Evolutionary conservation across 92 coral and sea anemone genomes (phyloP).

Genomic region (Blastomussa wellsi): DNA sequence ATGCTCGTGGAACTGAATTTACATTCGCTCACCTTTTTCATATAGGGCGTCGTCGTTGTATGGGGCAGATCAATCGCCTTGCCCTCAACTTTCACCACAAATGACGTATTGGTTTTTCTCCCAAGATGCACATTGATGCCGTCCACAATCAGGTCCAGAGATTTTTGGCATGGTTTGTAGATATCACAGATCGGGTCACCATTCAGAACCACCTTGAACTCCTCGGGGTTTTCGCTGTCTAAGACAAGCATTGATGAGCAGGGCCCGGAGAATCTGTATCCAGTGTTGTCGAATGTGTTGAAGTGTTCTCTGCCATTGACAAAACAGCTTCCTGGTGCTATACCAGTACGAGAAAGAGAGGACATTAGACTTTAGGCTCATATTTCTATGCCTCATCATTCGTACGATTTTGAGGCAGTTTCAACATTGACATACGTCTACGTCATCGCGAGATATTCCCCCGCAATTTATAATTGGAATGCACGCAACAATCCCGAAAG

Average conservation of each 20-base stretch:
- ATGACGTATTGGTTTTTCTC: slow-evolving; percentile 16
- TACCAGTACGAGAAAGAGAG: background rate
- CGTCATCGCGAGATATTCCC: too few species aligned
- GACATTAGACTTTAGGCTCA: background rate
- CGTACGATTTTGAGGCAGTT: background rate
- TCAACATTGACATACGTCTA: too few species aligned
- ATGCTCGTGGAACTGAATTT: too few species aligned
- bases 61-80: slow-evolving; percentile 53
- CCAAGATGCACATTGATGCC: slow-evolving; percentile 52
- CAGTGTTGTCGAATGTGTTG: slow-evolving; percentile 87
- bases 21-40: slow-evolving; percentile 58
- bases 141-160: slow-evolving; percentile 54
- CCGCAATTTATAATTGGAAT: too few species aligned
- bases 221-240: slow-evolving; percentile 49
- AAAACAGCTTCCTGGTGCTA: slow-evolving; percentile 86
- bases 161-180: slow-evolving; percentile 67
- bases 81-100: slow-evolving; percentile 55
- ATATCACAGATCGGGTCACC: slow-evolving; percentile 76
- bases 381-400: background rate
- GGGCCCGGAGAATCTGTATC: slow-evolving; percentile 71
- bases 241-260: slow-evolving; percentile 73
- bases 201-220: slow-evolving; percentile 65
- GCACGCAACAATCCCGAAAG: too few species aligned
- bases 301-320: slow-evolving; percentile 81
- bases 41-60: slow-evolving; percentile 55